Conservation (phyloP, 2,797 vertebrate genomes). For the Artibeus lituratus region DNA sequence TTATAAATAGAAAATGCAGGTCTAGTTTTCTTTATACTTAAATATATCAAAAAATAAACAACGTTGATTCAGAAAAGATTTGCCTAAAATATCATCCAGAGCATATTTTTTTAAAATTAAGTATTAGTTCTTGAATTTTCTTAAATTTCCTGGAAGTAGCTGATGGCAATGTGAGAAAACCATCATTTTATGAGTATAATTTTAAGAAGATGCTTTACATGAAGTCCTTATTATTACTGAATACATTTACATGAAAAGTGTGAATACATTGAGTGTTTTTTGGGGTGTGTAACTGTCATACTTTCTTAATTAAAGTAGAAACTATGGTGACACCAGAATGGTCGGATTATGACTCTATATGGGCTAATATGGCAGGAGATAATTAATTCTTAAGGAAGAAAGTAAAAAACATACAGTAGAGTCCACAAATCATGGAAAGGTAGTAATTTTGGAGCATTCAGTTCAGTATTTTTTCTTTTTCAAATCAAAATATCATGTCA, state of each 20-base stretch:
- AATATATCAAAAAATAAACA: not conserved
- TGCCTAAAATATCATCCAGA: not conserved
- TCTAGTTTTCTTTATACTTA: not conserved
- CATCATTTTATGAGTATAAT: not conserved
- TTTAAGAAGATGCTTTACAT: not conserved
- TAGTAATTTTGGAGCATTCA: not conserved
- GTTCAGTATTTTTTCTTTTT: not conserved
- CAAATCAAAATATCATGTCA: not conserved
- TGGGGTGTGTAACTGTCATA: not conserved
- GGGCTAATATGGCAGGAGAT: not conserved
- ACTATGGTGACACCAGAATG: not conserved
- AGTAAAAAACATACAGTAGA: not conserved
- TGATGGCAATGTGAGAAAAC: constrained; percentile 24
- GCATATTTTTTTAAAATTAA: not conserved
- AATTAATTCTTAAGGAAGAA: constrained; percentile 61
- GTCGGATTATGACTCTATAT: not conserved
- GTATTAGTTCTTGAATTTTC: constrained; percentile 4
- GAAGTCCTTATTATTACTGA: not conserved
- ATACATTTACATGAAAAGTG: constrained; percentile 31
- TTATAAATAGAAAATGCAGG: not conserved
- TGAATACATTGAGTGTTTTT: not conserved
- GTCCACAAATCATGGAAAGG: not conserved
- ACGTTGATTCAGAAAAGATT: not conserved
- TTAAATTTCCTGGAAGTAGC: not conserved
- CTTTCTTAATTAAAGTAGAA: constrained; percentile 40